Percentiles rank a stretch among this genome's conserved stretches.
Evolutionary conservation across 2,113 vertebrate genomes (phyloP).

Genomic region (Rhipidura dahli): DNA sequence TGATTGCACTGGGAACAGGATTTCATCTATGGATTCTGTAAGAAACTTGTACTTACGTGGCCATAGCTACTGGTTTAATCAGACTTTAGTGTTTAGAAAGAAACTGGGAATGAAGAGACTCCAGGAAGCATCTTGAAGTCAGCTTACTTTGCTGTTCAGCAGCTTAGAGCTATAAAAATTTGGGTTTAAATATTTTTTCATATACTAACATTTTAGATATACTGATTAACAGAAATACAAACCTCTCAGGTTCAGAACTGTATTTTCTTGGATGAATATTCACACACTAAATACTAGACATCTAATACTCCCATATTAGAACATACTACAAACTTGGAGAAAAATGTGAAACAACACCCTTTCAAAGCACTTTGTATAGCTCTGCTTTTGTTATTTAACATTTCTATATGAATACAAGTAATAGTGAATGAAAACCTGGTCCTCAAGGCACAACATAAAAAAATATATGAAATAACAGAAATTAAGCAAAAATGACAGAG

Average conservation of each 20-base stretch:
- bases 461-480: neutral
- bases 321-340: neutral
- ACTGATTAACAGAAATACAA: neutral
- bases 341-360: neutral
- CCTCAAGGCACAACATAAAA: neutral
- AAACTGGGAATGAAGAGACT: neutral
- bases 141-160: neutral
- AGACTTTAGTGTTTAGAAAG: neutral
- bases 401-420: neutral
- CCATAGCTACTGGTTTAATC: neutral
- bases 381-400: neutral
- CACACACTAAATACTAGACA: neutral
- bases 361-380: neutral
- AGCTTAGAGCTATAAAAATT: neutral
- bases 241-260: neutral
- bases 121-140: neutral
- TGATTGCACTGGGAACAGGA: neutral
- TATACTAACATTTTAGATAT: neutral
- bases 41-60: neutral
- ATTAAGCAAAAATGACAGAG: neutral
- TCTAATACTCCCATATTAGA: neutral
- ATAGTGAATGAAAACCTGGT: neutral
- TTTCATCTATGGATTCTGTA: neutral
- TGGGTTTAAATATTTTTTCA: neutral
- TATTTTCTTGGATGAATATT: neutral